Evolutionary conservation across 2,797 vertebrate genomes (phyloP), one percentile per base, ranked within the genome.

Genomic region (Arnoldichthys spilopterus): DNA sequence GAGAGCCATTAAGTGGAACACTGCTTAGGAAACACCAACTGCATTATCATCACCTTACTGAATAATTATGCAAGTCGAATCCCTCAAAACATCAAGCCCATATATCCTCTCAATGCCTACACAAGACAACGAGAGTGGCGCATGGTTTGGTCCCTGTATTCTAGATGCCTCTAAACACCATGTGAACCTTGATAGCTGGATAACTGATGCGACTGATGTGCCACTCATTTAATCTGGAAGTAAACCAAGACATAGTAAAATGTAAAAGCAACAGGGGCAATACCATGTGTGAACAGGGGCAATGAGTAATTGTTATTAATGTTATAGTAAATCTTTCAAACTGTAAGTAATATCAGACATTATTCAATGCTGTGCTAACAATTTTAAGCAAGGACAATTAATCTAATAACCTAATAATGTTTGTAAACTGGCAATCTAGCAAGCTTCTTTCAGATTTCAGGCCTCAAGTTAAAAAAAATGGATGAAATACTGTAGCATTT

Each of bases 1-100:
- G 45, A 63, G 74, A 15, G 1, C 62, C 72, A 72, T 77, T 81
- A 54, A 76, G 68, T 1, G 62, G 58, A 81, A 72, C 26, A 28
- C 59, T 64, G 69, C 67, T 28, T 26, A 64, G 73, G 58, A 71
- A 76, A 76, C 78, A 74, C 58, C 34, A 16, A 71, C 47, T 26
- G 8, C 47, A 47, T 76, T 76, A 76, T 76, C 32, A 68, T 59
- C 53, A 53, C 28, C 47, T 70, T 45, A 11, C 40, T 26, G 47
- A 56, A 54, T 73, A 67, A 59, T 59, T 37, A 59, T 26, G 13
- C 43, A 22, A 3, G n/a, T 34, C 71, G 13, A 53, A 72, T 62
- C 32, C 34, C 32, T 62, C 11, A 34, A 56, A 74, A 24, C 26
- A 24, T 53, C 64, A 56, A 26, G 51, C 26, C 56, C 13, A 30